These are phyloP conservation scores for Drosophila bocqueti DNA, from an alignment of 1,140 invertebrate species.

Conservation along the genomic window DNA sequence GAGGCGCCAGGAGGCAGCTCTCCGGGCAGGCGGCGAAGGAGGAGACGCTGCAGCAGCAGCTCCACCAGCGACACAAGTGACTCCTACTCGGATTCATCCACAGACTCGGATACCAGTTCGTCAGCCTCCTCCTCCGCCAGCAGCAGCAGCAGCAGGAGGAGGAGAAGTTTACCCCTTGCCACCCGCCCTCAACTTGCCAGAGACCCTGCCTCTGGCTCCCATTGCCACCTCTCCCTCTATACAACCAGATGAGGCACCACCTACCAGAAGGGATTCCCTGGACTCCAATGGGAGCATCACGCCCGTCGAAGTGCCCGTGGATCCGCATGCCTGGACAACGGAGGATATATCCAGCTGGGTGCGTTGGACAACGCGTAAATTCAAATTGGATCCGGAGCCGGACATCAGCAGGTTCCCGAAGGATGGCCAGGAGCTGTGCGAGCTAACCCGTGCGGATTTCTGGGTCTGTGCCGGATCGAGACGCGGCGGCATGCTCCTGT, in stretches of 20 bases:
- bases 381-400: conserved; percentile 86
- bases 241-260: conserved; percentile 8
- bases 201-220: not conserved
- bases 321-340: conserved; percentile 88
- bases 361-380: conserved; percentile 88
- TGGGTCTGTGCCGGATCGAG: conserved; percentile 85
- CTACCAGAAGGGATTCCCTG: conserved; percentile 20
- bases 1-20: not conserved
- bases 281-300: conserved; percentile 29
- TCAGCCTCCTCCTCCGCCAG: not conserved
- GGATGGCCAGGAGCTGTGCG: conserved; percentile 87
- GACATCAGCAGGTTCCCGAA: conserved; percentile 86
- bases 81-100: conserved; percentile 21
- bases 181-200: conserved; percentile 22
- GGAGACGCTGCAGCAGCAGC: conserved; percentile 48
- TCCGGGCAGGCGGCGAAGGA: conserved; percentile 14
- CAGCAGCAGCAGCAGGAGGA: conserved; percentile 18
- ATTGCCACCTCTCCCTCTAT: too few species aligned
- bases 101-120: conserved; percentile 10
- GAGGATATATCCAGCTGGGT: conserved; percentile 89
- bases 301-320: conserved; percentile 84
- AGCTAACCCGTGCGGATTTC: conserved; percentile 86
- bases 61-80: conserved; percentile 48
- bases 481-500: conserved; percentile 85
- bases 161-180: not conserved